Base-by-base conservation (phyloP, 2,113 vertebrate species). In the Chaetorhynchus papuensis region DNA sequence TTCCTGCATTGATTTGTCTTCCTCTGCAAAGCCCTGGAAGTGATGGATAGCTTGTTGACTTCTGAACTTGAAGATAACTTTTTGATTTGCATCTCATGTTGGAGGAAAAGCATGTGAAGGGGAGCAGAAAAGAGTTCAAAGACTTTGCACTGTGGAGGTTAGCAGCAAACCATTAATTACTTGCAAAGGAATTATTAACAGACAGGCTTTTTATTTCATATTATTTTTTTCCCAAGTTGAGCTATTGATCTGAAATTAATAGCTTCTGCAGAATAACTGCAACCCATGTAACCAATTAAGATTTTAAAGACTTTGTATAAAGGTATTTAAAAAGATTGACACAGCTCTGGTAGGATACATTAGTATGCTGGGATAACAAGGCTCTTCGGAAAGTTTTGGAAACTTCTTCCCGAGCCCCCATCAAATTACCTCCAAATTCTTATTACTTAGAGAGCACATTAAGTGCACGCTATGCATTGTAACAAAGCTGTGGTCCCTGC, bases 371-470 rank as follows among this genome's bases (percentile, higher is more conserved):
- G 74, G 57, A 90, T 93, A 92, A 71, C 69, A 90, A 70, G 53
- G 28, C 57, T 71, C 39, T 78, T 82, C 64, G 83, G 89, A 71
- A 95, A 78, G 56, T 66, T 92, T 92, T 82, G 45, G 69, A 94
- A 97, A 84, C 19, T 89, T 83, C 53, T 84, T 77, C 33, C 83
- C 53, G 69, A 30, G 42, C 20, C 18, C 42, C 41, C 26, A 6
- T 71, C 85, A 93, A 83, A 92, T 87, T 90, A 84, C 60, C 61
- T 95, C 69, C 44, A 81, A 96, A 77, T 81, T 93, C 39, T 53
- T 78, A 75, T 81, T 83, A 49, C 81, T 95, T 68, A 81, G 68
- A 90, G 83, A 96, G 60, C 52, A 66, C n/a, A 24, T 92, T 89
- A 92, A 93, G 44, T 50, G 83, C 76, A 64, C 16, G 28, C 39